Conservation (phyloP, 2,888 invertebrate species). For the Acronicta psi region DNA sequence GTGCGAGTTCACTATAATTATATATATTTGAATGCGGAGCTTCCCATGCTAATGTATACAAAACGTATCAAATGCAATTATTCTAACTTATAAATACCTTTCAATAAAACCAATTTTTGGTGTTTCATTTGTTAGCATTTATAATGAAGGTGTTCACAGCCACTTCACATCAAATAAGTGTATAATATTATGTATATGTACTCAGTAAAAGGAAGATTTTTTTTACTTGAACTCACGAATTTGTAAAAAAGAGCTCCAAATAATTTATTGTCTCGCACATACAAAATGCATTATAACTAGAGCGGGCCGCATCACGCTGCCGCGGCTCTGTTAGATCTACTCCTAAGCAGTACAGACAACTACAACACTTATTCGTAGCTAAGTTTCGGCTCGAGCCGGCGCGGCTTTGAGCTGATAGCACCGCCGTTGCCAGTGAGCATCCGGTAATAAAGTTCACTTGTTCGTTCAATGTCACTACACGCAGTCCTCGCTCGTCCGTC, state of each 20-base stretch:
- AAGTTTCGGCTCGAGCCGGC: slow-evolving; percentile 11
- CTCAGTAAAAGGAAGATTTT: slow-evolving; percentile 64
- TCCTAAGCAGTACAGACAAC: slow-evolving; percentile 57
- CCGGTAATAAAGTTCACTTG: slow-evolving; percentile 43
- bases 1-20: slow-evolving; percentile 75
- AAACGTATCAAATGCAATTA: slow-evolving; percentile 72
- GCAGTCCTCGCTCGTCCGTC: slow-evolving; percentile 54
- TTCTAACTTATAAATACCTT: slow-evolving; percentile 77
- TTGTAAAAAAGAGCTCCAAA: slow-evolving; percentile 72
- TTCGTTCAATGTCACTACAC: slow-evolving; percentile 41
- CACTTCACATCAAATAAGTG: slow-evolving; percentile 75
- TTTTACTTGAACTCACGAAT: slow-evolving; percentile 61
- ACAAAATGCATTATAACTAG: slow-evolving; percentile 75
- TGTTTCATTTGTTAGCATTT: slow-evolving; percentile 71
- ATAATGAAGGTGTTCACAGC: slow-evolving; percentile 84
- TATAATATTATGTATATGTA: slow-evolving; percentile 67
- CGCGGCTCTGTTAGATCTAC: slow-evolving; percentile 57
- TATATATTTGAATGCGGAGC: slow-evolving; percentile 67
- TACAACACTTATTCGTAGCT: slow-evolving; percentile 34
- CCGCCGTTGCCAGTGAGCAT: slow-evolving; percentile 29
- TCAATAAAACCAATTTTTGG: slow-evolving; percentile 80
- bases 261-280: slow-evolving; percentile 87
- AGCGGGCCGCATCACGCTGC: slow-evolving; percentile 55
- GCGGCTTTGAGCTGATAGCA: slow-evolving; percentile 34
- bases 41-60: slow-evolving; percentile 67